A percentile compares a stretch with the other conserved stretches of the same genome.
Evolutionary conservation across 2,888 invertebrate species (phyloP).

Genomic region (Steromphala cineraria): DNA sequence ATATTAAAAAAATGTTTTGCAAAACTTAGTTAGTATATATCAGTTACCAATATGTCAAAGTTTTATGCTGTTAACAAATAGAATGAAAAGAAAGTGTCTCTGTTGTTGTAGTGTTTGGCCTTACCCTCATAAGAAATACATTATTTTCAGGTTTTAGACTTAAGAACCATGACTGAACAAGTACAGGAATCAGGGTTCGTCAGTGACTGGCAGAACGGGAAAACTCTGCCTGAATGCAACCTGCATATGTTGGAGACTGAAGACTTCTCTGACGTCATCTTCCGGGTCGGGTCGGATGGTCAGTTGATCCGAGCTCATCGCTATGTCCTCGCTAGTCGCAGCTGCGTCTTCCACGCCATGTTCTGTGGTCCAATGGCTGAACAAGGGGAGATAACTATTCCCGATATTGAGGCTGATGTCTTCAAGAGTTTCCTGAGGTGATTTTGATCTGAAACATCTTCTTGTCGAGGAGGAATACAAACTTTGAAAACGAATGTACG

Average conservation of each 20-base stretch:
- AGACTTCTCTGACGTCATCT: conserved; percentile 47
- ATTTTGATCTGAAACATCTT: conserved; percentile 3
- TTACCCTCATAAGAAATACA: too few relatives aligned
- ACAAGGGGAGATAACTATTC: conserved; percentile 38
- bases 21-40: too few relatives aligned
- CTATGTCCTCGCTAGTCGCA: conserved; percentile 51
- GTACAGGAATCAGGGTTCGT: too few relatives aligned
- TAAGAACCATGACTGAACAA: too few relatives aligned
- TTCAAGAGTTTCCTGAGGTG: conserved; percentile 48
- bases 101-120: too few relatives aligned
- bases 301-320: conserved; percentile 43
- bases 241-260: conserved; percentile 44
- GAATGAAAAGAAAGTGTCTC: too few relatives aligned
- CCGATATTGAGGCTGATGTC: conserved; percentile 45
- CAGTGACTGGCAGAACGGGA: conserved; percentile 44
- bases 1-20: too few relatives aligned
- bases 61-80: too few relatives aligned
- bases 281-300: conserved; percentile 39
- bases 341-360: conserved; percentile 31
- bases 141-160: too few relatives aligned
- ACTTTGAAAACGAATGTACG: too few relatives aligned
- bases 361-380: conserved; percentile 40
- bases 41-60: too few relatives aligned
- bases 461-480: too few relatives aligned
- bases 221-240: conserved; percentile 45